phyloP scores from a whole-genome alignment of 1,140 invertebrate species.

The Calephelis virginiensis region DNA sequence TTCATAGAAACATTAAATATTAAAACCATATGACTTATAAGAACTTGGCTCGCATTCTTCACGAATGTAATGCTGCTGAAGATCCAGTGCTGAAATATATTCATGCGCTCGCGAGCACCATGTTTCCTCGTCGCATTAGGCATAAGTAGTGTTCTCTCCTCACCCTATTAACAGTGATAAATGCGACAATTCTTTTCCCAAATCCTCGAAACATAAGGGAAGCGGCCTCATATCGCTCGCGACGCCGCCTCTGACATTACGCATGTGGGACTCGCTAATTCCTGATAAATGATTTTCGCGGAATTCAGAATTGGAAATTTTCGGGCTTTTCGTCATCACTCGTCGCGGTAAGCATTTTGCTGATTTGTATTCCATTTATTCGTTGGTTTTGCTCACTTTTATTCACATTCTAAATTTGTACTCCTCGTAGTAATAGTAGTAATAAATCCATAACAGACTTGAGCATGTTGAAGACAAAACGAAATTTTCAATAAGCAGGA shows the following conservation, averaged over 20 bases:
- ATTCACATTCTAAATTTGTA: too few relatives aligned
- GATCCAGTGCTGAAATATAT: slow-evolving; percentile 65
- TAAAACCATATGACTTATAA: slow-evolving; percentile 14
- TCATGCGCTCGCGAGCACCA: slow-evolving; percentile 56
- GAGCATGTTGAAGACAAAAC: too few relatives aligned
- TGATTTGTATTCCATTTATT: not conserved
- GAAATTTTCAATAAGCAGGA: too few relatives aligned
- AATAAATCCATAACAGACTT: too few relatives aligned
- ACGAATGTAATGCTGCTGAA: slow-evolving; percentile 69
- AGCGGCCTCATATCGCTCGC: slow-evolving; percentile 62
- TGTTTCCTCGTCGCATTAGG: slow-evolving; percentile 76
- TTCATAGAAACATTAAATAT: slow-evolving; percentile 16
- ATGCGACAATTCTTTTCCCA: slow-evolving; percentile 75
- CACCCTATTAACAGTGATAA: slow-evolving; percentile 76
- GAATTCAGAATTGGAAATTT: slow-evolving; percentile 53
- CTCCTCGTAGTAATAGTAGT: too few relatives aligned
- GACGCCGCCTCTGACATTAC: slow-evolving; percentile 51
- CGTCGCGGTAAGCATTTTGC: not conserved
- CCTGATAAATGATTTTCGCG: slow-evolving; percentile 68
- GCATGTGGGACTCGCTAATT: slow-evolving; percentile 65
- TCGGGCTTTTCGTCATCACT: slow-evolving; percentile 7
- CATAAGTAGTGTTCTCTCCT: slow-evolving; percentile 77
- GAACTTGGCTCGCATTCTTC: slow-evolving; percentile 35
- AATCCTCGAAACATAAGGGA: slow-evolving; percentile 70
- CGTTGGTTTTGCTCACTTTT: too few relatives aligned